These are phyloP conservation scores for Meloidogyne floridensis DNA, from an alignment of 1,140 invertebrate species.

Conservation along the genomic window DNA sequence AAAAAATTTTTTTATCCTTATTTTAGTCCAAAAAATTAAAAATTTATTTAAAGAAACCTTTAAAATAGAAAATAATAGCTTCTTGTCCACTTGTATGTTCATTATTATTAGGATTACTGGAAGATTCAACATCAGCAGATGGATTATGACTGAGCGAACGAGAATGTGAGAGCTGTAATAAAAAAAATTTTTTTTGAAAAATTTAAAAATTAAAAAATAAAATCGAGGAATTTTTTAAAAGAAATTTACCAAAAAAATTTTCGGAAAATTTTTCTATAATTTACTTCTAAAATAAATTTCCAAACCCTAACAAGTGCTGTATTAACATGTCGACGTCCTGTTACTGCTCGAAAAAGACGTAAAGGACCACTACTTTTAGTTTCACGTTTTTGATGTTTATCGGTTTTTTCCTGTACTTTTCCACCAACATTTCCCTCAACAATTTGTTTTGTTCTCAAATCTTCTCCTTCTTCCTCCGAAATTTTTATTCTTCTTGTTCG, in stretches of 20 bases:
- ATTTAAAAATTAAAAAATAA: background rate
- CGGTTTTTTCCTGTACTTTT: background rate
- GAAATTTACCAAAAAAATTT: too few species aligned
- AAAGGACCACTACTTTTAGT: background rate
- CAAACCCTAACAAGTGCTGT: background rate
- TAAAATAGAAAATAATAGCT: slow-evolving; percentile 4
- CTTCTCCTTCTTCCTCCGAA: background rate
- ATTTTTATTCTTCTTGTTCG: too few species aligned
- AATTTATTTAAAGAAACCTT: background rate
- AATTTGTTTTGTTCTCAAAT: background rate
- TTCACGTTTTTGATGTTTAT: background rate
- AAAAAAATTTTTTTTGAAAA: slow-evolving; percentile 2
- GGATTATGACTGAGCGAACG: background rate
- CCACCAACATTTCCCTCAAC: background rate
- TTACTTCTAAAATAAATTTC: too few species aligned
- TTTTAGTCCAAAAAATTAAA: too few species aligned
- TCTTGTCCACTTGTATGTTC: background rate
- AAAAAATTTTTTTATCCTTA: too few species aligned
- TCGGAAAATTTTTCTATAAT: too few species aligned
- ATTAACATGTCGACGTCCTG: slow-evolving; percentile 27
- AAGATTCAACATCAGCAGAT: background rate
- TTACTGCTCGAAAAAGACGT: slow-evolving; percentile 29
- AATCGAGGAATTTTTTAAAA: too few species aligned
- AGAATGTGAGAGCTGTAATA: background rate
- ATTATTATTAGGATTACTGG: background rate